phyloP scores from a whole-genome alignment of 2,113 vertebrate genomes.

The Zingel zingel region DNA sequence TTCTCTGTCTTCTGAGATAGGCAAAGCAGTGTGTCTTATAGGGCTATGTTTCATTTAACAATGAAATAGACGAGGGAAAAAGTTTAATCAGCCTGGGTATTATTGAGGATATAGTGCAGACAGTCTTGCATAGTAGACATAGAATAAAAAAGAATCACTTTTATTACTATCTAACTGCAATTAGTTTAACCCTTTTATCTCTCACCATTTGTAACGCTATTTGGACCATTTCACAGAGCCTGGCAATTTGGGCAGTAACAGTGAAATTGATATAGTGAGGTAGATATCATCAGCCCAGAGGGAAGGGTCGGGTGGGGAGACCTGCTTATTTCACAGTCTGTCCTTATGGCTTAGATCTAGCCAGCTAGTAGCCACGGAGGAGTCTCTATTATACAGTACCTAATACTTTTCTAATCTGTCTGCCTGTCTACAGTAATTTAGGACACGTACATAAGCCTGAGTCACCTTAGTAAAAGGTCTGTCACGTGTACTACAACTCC shows the following conservation, averaged over 20 bases:
- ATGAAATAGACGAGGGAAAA: conserved; percentile 80
- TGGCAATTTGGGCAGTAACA: conserved; percentile 82
- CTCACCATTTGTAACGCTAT: conserved; percentile 85
- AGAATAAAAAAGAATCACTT: conserved; percentile 84
- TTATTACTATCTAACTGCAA: conserved; percentile 85
- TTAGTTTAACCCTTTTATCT: conserved; percentile 88
- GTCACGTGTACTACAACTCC: not conserved
- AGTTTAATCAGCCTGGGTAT: conserved; percentile 81
- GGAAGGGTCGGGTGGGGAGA: conserved; percentile 75
- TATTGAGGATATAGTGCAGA: conserved; percentile 79
- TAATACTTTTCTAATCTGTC: conserved; percentile 20
- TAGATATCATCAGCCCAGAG: conserved; percentile 85
- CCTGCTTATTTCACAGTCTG: conserved; percentile 83
- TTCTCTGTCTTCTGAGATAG: conserved; percentile 75
- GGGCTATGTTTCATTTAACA: conserved; percentile 81
- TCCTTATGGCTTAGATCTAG: conserved; percentile 81
- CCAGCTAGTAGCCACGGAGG: conserved; percentile 57
- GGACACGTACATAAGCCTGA: not conserved
- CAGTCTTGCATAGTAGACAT: conserved; percentile 73
- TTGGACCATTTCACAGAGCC: conserved; percentile 85
- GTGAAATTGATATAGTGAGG: conserved; percentile 83
- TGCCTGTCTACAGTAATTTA: conserved; percentile 2
- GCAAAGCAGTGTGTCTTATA: conserved; percentile 66
- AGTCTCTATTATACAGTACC: conserved; percentile 33
- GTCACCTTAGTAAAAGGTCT: conserved; percentile 1